A percentile compares a stretch with the other conserved stretches of the same genome.
Evolutionary conservation across 2,797 vertebrate species (phyloP).

Genomic region (Sardinella longiceps): DNA sequence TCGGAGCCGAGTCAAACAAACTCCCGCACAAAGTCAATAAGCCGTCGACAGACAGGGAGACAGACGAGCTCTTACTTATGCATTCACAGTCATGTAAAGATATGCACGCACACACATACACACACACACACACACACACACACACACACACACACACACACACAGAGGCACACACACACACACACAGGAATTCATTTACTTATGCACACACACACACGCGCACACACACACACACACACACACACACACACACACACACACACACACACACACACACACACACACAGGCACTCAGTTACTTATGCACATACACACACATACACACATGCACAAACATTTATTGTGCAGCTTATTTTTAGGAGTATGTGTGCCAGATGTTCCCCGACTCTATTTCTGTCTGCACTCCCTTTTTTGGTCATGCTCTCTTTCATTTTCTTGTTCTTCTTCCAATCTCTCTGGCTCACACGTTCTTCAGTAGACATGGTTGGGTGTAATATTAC

Average conservation of each 20-base stretch:
- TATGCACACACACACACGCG: background rate
- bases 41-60: background rate
- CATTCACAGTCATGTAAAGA: background rate
- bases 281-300: background rate
- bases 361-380: slow-evolving; percentile 6
- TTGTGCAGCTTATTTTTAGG: slow-evolving; percentile 31
- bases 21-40: background rate
- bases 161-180: no score
- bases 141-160: background rate
- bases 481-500: slow-evolving; percentile 30
- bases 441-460: background rate
- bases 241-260: background rate
- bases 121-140: background rate
- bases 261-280: background rate
- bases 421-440: background rate
- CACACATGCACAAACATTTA: background rate
- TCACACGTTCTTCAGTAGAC: background rate
- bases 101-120: background rate
- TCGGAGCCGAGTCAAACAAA: background rate
- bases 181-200: background rate
- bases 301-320: background rate
- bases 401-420: background rate
- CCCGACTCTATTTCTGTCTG: slow-evolving; percentile 2
- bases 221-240: background rate
- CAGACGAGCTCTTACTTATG: background rate